Evolutionary conservation across 2,113 vertebrate genomes (phyloP).

Genomic region (Rana temporaria): DNA sequence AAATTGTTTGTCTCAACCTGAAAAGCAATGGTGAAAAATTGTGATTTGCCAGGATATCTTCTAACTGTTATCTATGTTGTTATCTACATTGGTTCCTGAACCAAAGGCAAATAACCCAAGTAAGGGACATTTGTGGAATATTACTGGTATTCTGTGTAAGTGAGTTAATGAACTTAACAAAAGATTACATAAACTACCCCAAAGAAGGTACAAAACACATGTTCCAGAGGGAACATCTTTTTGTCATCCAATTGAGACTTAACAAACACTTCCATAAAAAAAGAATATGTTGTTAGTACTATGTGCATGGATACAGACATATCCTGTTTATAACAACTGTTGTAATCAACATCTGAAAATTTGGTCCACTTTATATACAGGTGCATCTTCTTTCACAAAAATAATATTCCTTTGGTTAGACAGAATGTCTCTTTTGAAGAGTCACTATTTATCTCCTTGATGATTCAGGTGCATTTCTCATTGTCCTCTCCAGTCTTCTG

Average conservation of each 20-base stretch:
- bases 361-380: conserved; percentile 73
- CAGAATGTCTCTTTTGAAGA: conserved; percentile 59
- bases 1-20: no score
- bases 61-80: no score
- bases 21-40: no score
- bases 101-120: no score
- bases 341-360: conserved; percentile 65
- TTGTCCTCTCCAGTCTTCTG: conserved; percentile 84
- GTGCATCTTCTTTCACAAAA: conserved; percentile 64
- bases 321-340: conserved; percentile 58
- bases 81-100: no score
- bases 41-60: no score
- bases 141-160: no score
- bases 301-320: background rate
- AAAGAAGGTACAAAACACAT: background rate
- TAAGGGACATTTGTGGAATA: no score
- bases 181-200: background rate
- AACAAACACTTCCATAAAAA: background rate
- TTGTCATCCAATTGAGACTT: background rate
- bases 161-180: no score
- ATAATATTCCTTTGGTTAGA: conserved; percentile 73
- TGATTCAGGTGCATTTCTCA: conserved; percentile 77
- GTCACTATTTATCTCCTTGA: conserved; percentile 41
- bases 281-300: no score
- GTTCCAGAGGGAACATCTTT: background rate